A percentile compares a stretch with the other conserved stretches of the same genome.
Conservation (phyloP, 2,797 vertebrate genomes). For the Gallinago nigripennis region DNA sequence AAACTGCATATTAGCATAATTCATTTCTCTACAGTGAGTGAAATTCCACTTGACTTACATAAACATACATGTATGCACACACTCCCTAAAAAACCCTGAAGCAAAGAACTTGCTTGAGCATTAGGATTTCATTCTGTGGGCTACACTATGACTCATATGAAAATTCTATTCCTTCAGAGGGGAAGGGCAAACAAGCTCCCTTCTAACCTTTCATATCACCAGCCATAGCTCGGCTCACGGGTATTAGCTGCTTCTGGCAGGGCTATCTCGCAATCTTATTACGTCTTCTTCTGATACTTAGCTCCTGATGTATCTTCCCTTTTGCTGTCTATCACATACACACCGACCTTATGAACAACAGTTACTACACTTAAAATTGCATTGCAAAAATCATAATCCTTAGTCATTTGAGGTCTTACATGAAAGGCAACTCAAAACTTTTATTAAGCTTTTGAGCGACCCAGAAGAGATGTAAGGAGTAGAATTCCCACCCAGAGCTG, state of each 20-base stretch:
- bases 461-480: background rate
- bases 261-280: background rate
- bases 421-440: background rate
- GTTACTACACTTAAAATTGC: background rate
- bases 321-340: background rate
- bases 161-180: background rate
- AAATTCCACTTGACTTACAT: conserved; percentile 17
- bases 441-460: background rate
- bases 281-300: background rate
- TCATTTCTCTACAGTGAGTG: background rate
- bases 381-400: background rate
- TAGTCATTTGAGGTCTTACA: background rate
- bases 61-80: background rate
- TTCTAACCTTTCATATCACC: background rate
- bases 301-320: background rate
- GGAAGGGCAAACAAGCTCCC: background rate
- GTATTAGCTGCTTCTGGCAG: background rate
- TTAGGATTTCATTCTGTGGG: background rate
- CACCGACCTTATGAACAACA: background rate
- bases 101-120: background rate
- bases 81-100: background rate
- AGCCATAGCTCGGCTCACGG: background rate
- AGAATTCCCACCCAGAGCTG: background rate
- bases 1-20: conserved; percentile 8
- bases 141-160: background rate